Evolutionary conservation across 2,113 vertebrate species (phyloP), one percentile per base, ranked within the genome.

Genomic region (Chelonoidis abingdonii): DNA sequence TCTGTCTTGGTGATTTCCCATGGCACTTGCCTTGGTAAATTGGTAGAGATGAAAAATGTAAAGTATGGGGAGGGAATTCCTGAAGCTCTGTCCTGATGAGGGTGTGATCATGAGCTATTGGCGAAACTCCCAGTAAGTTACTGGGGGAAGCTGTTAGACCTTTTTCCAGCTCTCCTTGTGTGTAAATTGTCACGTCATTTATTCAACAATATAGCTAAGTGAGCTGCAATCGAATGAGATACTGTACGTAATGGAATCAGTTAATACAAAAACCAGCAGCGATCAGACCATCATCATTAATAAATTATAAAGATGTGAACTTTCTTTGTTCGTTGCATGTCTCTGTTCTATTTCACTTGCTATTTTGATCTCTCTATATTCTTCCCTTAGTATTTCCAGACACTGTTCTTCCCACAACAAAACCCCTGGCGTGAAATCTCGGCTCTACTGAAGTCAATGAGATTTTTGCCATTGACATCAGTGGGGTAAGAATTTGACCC

Each of bases 21-120:
- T 92, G 92, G 90, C 87, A 91, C 95, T 96, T 17, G 56, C 90
- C 44, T 84, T 80, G 59, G 85, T 76, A 80, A 89, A 75, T 49
- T 49, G 95, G 85, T 69, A 69, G 90, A 90, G 93, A 79, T 93
- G 92, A 95, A 94, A 97, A 97, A 97, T 96, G 96, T 75, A 84
- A 95, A 57, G 76, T 86, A 53, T 90, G 93, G 93, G 54, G 95
- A 94, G 97, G 93, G 93, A 95, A 96, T 97, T 97, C 94, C 83
- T 93, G 95, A 92, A 90, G 81, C 96, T 3, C 27, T 0, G 0
- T 90, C 87, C 54, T 0, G 1, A 5, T 83, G 91, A 89, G 84
- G 65, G 69, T 53, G 95, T 96, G 96, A 93, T 92, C 94, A 91
- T 85, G 93, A 94, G 92, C 93, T 76, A 44, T 88, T 93, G 96